Conservation (phyloP, 1,140 invertebrate genomes). For the Diuraphis noxia region DNA sequence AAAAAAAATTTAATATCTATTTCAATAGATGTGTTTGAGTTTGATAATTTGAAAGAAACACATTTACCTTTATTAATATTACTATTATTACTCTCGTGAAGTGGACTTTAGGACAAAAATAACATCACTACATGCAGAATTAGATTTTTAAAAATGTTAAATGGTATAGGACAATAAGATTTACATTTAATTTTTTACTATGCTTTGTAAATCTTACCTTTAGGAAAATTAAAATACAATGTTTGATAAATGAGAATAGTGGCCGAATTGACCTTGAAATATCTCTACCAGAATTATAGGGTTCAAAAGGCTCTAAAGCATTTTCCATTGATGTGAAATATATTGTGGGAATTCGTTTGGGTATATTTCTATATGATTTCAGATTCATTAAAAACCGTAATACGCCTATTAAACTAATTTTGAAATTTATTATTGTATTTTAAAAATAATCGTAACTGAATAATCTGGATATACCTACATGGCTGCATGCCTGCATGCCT, state of each 20-base stretch:
- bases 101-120: background rate
- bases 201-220: background rate
- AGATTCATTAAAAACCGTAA: background rate
- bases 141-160: background rate
- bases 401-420: background rate
- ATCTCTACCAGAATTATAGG: background rate
- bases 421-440: background rate
- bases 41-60: background rate
- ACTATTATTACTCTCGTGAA: background rate
- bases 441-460: background rate
- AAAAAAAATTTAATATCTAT: too few relatives aligned
- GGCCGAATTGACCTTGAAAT: background rate
- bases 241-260: background rate
- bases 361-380: background rate
- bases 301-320: background rate
- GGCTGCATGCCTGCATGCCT: too few relatives aligned
- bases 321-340: background rate
- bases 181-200: background rate
- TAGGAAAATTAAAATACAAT: background rate
- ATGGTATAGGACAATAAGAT: background rate
- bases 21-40: too few relatives aligned
- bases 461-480: background rate
- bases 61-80: background rate
- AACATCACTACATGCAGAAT: background rate
- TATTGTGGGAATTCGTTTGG: background rate